Conservation (phyloP, 2,113 vertebrate genomes). For the Corvus cornix region DNA sequence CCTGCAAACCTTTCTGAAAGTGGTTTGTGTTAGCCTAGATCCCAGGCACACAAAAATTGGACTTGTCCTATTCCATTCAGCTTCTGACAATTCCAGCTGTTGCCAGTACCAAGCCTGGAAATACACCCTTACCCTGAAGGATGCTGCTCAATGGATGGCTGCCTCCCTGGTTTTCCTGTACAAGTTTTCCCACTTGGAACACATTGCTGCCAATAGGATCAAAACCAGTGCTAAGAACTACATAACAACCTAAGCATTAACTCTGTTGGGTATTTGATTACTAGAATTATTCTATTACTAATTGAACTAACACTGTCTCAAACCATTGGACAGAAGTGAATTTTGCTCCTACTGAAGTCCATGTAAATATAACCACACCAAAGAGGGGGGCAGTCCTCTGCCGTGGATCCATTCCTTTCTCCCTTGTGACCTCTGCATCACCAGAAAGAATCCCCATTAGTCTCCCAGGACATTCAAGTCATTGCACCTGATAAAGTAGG, state of each 20-base stretch:
- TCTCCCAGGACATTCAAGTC: not conserved
- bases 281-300: not conserved
- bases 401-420: not conserved
- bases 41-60: not conserved
- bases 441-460: not conserved
- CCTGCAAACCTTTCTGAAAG: not conserved
- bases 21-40: not conserved
- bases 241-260: not conserved
- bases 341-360: not conserved
- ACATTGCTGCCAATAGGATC: not conserved
- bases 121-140: not conserved
- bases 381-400: not conserved
- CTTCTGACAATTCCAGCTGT: not conserved
- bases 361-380: accelerated
- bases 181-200: not conserved
- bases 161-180: not conserved
- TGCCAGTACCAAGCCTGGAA: not conserved
- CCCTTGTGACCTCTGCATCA: not conserved
- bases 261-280: not conserved
- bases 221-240: not conserved
- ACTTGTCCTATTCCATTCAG: not conserved
- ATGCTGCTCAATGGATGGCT: not conserved
- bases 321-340: not conserved
- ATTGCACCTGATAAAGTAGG: not conserved
- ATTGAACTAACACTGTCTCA: not conserved